Percentiles rank a stretch among this genome's conserved stretches.
These are phyloP conservation scores for Aspidiotus destructor DNA, from an alignment of 2,888 invertebrate species.

Conservation along the genomic window DNA sequence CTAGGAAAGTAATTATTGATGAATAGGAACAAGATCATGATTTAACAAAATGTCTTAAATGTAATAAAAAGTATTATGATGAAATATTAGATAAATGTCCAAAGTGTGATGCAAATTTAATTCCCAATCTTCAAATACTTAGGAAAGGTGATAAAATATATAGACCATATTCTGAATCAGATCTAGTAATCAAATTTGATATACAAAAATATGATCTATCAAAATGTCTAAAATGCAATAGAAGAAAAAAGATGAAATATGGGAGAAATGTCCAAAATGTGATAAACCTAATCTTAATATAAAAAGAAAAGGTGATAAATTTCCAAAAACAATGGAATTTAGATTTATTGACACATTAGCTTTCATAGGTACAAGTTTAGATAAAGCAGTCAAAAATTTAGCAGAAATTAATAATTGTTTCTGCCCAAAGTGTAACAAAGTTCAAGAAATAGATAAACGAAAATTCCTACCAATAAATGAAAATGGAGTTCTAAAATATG, in stretches of 20 bases:
- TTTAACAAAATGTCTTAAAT: conserved; percentile 10
- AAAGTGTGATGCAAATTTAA: conserved; percentile 3
- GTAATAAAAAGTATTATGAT: conserved; percentile 8
- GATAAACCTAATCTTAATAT: conserved; percentile 13
- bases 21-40: conserved; percentile 11
- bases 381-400: conserved; percentile 16
- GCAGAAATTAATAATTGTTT: conserved; percentile 18
- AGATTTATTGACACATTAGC: conserved; percentile 15
- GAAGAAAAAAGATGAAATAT: conserved; percentile 13
- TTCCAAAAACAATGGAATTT: conserved; percentile 14
- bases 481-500: conserved; percentile 17
- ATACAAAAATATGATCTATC: conserved; percentile 15
- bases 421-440: conserved; percentile 16
- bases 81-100: conserved; percentile 16
- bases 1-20: conserved; percentile 1
- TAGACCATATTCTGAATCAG: conserved; percentile 7
- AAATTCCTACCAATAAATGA: conserved; percentile 17
- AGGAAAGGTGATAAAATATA: conserved; percentile 8
- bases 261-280: conserved; percentile 14
- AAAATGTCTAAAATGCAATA: conserved; percentile 17
- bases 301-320: conserved; percentile 11
- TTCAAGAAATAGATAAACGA: conserved; percentile 13
- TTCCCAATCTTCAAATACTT: conserved; percentile 1
- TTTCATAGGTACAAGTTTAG: conserved; percentile 18
- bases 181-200: conserved; percentile 1